These are phyloP conservation scores for Pomacea maculata DNA, from an alignment of 1,140 invertebrate genomes.

Conservation along the genomic window DNA sequence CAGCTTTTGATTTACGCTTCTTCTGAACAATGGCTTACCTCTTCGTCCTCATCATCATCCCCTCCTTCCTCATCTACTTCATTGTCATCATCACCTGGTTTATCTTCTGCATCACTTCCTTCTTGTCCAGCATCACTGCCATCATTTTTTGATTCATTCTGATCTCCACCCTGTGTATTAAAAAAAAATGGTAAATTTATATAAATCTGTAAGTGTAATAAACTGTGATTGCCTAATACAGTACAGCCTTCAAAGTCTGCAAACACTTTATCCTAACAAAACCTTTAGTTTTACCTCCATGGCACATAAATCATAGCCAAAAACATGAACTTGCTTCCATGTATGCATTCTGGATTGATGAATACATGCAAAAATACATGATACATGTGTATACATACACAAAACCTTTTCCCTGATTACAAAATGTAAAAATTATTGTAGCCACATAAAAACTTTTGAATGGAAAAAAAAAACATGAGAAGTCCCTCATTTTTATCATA, in stretches of 20 bases:
- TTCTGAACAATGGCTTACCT: slow-evolving; percentile 31
- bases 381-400: no score
- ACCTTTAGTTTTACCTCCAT: not conserved
- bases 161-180: slow-evolving; percentile 28
- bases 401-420: not conserved
- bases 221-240: no score
- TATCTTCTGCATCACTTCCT: slow-evolving; percentile 66
- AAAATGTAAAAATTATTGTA: not conserved
- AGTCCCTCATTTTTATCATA: no score
- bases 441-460: no score
- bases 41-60: slow-evolving; percentile 44
- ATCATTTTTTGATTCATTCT: slow-evolving; percentile 27
- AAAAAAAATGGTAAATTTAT: slow-evolving; percentile 8
- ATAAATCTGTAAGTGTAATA: no score
- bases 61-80: slow-evolving; percentile 30
- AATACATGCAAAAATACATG: no score
- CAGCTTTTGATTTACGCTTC: no score
- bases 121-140: slow-evolving; percentile 42
- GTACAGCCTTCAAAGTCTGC: no score
- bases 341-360: no score
- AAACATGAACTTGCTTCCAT: no score
- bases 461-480: no score
- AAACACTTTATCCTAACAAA: not conserved
- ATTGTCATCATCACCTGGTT: slow-evolving; percentile 37
- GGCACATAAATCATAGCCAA: not conserved